phyloP scores from a whole-genome alignment of 2,888 invertebrate species.

The Suillia variegata region DNA sequence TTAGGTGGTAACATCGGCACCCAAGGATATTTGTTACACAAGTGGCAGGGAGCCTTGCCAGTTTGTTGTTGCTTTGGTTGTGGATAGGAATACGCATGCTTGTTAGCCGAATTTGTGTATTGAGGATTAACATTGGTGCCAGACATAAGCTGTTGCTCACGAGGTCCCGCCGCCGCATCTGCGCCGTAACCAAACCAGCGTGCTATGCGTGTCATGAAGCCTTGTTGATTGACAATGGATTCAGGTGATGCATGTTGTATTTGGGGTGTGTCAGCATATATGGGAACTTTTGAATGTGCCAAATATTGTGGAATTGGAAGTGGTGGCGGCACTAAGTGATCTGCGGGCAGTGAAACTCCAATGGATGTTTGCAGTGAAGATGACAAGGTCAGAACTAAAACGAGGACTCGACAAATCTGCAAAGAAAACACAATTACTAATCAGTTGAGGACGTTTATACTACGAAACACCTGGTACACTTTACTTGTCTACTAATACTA shows the following conservation, averaged over 20 bases:
- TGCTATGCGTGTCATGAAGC: constrained; percentile 59
- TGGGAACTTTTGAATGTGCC: constrained; percentile 20
- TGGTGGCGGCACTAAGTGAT: constrained; percentile 56
- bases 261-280: background rate
- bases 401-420: background rate
- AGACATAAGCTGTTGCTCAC: constrained; percentile 43
- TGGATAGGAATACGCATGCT: constrained; percentile 41
- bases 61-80: constrained; percentile 40
- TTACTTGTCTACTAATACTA: no score
- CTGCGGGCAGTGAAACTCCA: constrained; percentile 40
- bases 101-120: constrained; percentile 28
- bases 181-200: constrained; percentile 58
- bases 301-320: constrained; percentile 33
- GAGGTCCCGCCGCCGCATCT: constrained; percentile 28
- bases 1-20: constrained; percentile 68
- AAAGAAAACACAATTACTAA: background rate
- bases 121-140: constrained; percentile 27
- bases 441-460: background rate
- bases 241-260: no score
- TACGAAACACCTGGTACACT: background rate
- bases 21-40: constrained; percentile 83
- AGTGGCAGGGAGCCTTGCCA: constrained; percentile 70
- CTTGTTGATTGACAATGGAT: constrained; percentile 33
- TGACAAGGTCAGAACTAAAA: no score
- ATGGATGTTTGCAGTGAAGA: no score